Base-by-base conservation (phyloP, 2,888 invertebrate genomes). In the Catotricha subobsoleta region DNA sequence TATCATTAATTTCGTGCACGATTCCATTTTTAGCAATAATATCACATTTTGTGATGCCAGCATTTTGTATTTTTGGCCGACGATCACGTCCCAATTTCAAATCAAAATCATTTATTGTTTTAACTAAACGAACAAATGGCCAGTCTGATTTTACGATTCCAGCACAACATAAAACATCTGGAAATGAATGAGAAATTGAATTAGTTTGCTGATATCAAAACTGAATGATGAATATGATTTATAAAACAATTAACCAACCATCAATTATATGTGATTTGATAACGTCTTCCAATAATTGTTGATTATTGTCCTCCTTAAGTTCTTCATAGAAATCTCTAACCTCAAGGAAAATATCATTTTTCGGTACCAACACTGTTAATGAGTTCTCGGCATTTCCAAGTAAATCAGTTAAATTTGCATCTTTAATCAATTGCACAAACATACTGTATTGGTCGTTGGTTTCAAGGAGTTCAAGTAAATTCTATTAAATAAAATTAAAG, bases 21-120 rank as follows among this genome's bases (percentile, higher is more conserved):
- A 63, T 58, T 27, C 63, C 63, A 50, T 63, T 63, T 18, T 52
- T 55, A 35, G 58, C 58, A 36, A 61, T 45, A 34, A 53, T 52
- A 51, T 63, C 64, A 44, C 63, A 63, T 48, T 62, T 63, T 42
- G 60, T 62, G 28, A 63, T 52, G n/a, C 59, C 61, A 34, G 62
- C 60, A 45, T 62, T 62, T 46, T 61, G 59, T 39, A 63, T 56
- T 44, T 56, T 61, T n/a, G 63, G 63, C 34, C 63, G 58, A 23
- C 59, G 59, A 44, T 62, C 58, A 35, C 63, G 60, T 15, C 58
- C 57, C 9, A 62, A 58, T 43, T 55, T 55, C 37, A 63, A 50
- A 46, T 57, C 54, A 23, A 49, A 52, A 28, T 59, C 59, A 43
- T 56, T 59, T 7, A 62, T 45, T 7, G 62, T 49, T 44, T 59